Evolutionary conservation across 2,113 vertebrate genomes (phyloP).

Genomic region (Alectura lathami): DNA sequence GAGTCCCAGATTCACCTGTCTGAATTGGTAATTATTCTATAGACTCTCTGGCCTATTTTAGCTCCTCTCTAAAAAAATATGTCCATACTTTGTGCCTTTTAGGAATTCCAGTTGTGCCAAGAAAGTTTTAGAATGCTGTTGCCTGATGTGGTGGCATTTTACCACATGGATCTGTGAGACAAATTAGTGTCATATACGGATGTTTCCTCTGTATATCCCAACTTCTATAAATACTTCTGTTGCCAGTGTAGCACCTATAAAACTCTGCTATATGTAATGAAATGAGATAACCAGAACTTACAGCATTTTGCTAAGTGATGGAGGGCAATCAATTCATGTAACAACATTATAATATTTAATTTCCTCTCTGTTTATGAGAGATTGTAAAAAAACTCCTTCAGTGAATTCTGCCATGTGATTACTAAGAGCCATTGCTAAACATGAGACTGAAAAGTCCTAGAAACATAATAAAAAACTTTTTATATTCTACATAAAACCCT

Average conservation of each 20-base stretch:
- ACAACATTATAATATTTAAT: conserved; percentile 33
- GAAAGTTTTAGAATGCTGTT: background rate
- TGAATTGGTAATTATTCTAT: background rate
- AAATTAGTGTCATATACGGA: background rate
- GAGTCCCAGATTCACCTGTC: background rate
- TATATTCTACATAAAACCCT: background rate
- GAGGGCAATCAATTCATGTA: background rate
- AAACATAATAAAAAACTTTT: background rate
- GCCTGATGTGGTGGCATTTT: background rate
- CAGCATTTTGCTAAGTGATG: background rate
- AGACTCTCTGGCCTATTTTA: background rate
- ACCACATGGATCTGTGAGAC: background rate
- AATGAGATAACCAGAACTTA: background rate
- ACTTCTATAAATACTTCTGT: background rate
- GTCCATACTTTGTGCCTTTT: background rate
- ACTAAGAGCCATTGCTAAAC: background rate
- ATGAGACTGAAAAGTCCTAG: background rate
- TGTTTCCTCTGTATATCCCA: background rate
- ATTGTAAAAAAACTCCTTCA: background rate
- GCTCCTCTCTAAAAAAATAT: background rate
- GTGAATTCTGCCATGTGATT: background rate
- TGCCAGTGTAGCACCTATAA: background rate
- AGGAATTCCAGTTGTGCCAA: background rate
- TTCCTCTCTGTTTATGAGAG: background rate
- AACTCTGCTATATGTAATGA: background rate